A percentile compares a stretch with the other conserved stretches of the same genome.
These are phyloP conservation scores for Clinocottus analis DNA, from an alignment of 2,113 vertebrate species.

Conservation along the genomic window DNA sequence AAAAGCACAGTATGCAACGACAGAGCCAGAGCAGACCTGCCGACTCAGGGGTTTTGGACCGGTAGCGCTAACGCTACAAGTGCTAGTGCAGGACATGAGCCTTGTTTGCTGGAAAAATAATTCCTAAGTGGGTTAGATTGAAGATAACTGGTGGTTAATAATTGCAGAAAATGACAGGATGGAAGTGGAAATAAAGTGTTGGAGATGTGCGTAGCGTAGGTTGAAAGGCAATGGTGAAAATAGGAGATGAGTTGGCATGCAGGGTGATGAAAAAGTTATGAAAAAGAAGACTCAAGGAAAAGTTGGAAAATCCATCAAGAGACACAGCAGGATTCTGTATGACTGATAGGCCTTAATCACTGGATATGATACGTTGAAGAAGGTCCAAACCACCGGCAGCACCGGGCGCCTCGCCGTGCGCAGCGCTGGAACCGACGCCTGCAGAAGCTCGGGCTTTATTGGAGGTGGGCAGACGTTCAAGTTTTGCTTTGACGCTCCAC, in stretches of 20 bases:
- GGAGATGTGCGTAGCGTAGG: constrained; percentile 25
- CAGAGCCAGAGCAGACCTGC: constrained; percentile 45
- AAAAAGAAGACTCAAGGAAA: background rate
- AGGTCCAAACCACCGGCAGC: constrained; percentile 61
- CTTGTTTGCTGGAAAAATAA: constrained; percentile 39
- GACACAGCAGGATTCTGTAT: constrained; percentile 34
- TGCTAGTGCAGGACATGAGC: constrained; percentile 14
- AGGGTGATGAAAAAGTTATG: constrained; percentile 20
- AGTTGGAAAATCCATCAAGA: constrained; percentile 49
- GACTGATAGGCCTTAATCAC: constrained; percentile 67
- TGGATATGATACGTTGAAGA: constrained; percentile 56
- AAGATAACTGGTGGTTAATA: constrained; percentile 45
- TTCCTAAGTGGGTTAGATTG: constrained; percentile 33
- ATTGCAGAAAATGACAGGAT: constrained; percentile 56
- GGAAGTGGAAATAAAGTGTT: constrained; percentile 44
- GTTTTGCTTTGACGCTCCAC: constrained; percentile 79
- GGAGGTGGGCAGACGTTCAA: constrained; percentile 81
- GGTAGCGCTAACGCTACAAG: constrained; percentile 46
- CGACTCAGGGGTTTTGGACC: constrained; percentile 57
- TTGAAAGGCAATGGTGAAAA: constrained; percentile 28
- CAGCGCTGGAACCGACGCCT: constrained; percentile 64
- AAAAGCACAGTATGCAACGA: constrained; percentile 48
- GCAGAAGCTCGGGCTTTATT: constrained; percentile 78
- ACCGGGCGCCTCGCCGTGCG: constrained; percentile 25
- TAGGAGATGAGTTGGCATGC: constrained; percentile 26